Base-by-base conservation (phyloP, 2,797 vertebrate species). In the Hapalemur alaotrensis region DNA sequence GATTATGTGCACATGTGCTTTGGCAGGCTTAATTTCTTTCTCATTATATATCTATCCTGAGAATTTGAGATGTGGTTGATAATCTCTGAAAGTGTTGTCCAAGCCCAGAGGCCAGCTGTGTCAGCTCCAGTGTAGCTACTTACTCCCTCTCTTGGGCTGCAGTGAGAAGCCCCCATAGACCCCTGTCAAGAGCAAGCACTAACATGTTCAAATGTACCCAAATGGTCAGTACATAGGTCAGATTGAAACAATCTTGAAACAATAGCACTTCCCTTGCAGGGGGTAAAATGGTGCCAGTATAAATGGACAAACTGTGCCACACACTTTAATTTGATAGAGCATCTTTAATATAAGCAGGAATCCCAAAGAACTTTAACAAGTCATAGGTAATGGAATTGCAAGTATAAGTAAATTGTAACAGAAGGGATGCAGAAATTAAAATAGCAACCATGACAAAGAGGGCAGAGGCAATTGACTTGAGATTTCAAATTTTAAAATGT, bases 321-420 rank as follows among this genome's bases (percentile, higher is more conserved):
- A 32, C 2, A 32, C 15, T 38, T 43, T 87, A 83, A 95, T 93
- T 83, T 92, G 6, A 52, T 28, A 75, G 41, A 89, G 20, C 20
- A 25, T 63, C 87, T 93, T 81, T 93, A 84, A 78, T 90, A 84
- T 67, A 88, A 92, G 72, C 35, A 96, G 72, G 11, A 92, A 3
- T 76, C 73, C 41, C 35, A 43, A 84, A 73, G 32, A 89, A 93
- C 11, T 12, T 95, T 73, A 92, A 48, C 25, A 92, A 76, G 2
- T 43, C 7, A 14, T 10, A 35, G 50, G 10, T 81, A 78, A 95
- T 93, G 4, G 92, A 91, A 93, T 88, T 75, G 32, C 5, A 89
- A 85, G 11, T 93, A 32, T 69, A 95, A 85, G 65, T 86, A 93
- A 48, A 81, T 75, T 92, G 7, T 30, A 67, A 70, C 2, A 48